Evolutionary conservation across 2,113 vertebrate genomes (phyloP).

Genomic region (Notothenia coriiceps): DNA sequence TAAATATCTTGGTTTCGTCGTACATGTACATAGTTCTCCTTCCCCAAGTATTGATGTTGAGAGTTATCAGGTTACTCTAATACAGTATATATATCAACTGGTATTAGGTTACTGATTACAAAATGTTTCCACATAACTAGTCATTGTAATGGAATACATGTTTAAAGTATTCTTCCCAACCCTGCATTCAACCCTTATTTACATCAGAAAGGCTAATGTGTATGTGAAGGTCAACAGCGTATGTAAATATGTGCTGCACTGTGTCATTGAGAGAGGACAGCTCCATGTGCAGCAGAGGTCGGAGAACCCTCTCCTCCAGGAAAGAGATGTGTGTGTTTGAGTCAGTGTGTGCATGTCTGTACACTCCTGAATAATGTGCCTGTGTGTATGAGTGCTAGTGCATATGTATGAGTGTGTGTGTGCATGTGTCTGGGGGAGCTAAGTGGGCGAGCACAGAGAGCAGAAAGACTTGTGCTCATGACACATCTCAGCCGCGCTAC

Average conservation of each 20-base stretch:
- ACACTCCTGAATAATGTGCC: conserved; percentile 56
- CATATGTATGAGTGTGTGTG: conserved; percentile 57
- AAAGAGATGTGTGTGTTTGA: conserved; percentile 47
- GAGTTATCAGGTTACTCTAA: no score
- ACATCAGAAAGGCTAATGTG: not conserved
- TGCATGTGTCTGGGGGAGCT: conserved; percentile 69
- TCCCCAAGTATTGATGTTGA: no score
- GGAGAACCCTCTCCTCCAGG: conserved; percentile 40
- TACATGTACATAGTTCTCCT: no score
- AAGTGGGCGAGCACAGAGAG: conserved; percentile 77
- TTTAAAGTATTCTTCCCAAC: no score
- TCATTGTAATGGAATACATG: no score
- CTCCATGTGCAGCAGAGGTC: conserved; percentile 29
- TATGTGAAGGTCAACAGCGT: not conserved
- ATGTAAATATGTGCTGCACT: not conserved
- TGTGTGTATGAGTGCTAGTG: conserved; percentile 54
- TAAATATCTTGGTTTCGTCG: no score
- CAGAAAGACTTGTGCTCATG: conserved; percentile 76
- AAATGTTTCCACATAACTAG: no score
- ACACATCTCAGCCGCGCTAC: conserved; percentile 79
- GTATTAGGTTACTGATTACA: no score
- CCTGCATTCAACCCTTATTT: not conserved
- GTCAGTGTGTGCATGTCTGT: conserved; percentile 58
- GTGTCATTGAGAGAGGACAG: conserved; percentile 38
- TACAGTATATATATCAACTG: no score